Conservation (phyloP, 2,113 vertebrate species). For the Heloderma charlesbogerti region DNA sequence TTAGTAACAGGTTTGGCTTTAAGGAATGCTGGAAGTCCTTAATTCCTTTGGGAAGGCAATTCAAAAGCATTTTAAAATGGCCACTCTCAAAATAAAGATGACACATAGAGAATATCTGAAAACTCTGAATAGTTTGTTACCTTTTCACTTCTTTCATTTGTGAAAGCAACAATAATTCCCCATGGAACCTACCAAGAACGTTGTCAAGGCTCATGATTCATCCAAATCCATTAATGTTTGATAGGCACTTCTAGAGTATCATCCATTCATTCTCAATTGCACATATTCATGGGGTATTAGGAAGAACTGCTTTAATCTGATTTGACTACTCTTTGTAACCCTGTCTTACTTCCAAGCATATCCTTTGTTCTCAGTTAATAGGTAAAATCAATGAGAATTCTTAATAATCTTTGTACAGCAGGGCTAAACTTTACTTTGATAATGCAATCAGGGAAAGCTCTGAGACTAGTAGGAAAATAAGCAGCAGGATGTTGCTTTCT, state of each 20-base stretch:
- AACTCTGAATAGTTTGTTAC: slow-evolving; percentile 12
- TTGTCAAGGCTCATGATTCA: slow-evolving; percentile 12
- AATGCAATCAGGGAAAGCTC: not conserved
- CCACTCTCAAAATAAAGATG: not conserved
- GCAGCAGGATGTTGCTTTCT: not conserved
- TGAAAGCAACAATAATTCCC: slow-evolving; percentile 1
- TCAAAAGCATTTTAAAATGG: not conserved
- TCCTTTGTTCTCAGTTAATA: not conserved
- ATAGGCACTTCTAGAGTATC: not conserved
- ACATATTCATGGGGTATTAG: not conserved
- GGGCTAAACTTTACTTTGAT: slow-evolving; percentile 21
- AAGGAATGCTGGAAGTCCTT: not conserved
- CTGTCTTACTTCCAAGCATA: not conserved
- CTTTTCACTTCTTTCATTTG: not conserved
- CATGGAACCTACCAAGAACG: not conserved
- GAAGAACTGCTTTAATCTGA: not conserved
- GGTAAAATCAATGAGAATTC: not conserved
- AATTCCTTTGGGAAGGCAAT: not conserved
- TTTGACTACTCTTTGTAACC: slow-evolving; percentile 3
- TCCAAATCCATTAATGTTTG: not conserved
- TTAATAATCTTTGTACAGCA: not conserved
- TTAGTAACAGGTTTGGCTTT: not conserved
- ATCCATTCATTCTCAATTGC: not conserved
- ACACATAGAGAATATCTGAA: not conserved
- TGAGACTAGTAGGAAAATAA: not conserved